phyloP scores from a whole-genome alignment of 2,888 invertebrate species.

The Tenthredo distinguenda region DNA sequence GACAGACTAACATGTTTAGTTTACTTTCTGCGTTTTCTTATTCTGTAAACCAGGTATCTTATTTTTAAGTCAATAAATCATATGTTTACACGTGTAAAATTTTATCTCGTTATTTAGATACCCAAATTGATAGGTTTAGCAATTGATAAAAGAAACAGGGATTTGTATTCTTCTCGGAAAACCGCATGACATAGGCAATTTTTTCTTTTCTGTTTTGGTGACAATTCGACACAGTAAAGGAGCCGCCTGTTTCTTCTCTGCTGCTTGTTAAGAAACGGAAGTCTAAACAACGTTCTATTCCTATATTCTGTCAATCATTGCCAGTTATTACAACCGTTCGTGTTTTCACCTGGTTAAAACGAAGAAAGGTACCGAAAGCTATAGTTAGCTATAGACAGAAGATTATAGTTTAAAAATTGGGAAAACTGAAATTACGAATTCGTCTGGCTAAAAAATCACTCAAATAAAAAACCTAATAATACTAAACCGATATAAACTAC shows the following conservation, averaged over 20 bases:
- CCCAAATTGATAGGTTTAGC: background rate
- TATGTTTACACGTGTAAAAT: background rate
- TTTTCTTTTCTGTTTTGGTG: constrained; percentile 1
- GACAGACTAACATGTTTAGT: background rate
- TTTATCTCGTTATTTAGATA: background rate
- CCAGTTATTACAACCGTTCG: constrained; percentile 32
- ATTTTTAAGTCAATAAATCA: constrained; percentile 24
- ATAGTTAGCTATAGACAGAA: constrained; percentile 23
- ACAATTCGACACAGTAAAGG: background rate
- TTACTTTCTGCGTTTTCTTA: background rate
- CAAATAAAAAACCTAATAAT: constrained; percentile 13
- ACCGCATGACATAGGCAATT: background rate
- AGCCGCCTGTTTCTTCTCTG: background rate
- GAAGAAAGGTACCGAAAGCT: constrained; percentile 35
- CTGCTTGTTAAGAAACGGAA: constrained; percentile 49
- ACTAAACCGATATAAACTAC: background rate
- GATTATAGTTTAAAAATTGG: constrained; percentile 49
- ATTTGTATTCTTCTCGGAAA: background rate
- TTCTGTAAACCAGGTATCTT: constrained; percentile 8
- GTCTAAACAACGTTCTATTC: constrained; percentile 25
- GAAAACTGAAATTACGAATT: constrained; percentile 13
- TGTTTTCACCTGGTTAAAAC: constrained; percentile 38
- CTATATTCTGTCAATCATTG: constrained; percentile 35
- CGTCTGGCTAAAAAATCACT: background rate
- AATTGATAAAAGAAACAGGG: background rate